Evolutionary conservation across 92 coral and sea anemone genomes (phyloP).

Genomic region (Phenganax stokvisi): DNA sequence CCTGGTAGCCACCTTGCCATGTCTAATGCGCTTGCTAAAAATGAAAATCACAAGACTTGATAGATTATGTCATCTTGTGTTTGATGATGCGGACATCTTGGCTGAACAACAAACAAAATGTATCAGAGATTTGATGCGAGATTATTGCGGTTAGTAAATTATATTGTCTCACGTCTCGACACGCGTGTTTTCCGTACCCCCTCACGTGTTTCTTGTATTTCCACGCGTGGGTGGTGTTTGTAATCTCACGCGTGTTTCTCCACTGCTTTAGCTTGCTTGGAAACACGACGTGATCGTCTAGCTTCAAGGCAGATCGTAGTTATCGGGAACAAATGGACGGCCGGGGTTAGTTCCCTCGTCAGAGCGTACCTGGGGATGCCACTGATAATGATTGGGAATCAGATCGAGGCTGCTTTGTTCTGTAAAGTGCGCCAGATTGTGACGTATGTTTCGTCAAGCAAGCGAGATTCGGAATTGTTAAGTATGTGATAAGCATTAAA

Average conservation of each 20-base stretch:
- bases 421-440: constrained; percentile 63
- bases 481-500: constrained; percentile 35
- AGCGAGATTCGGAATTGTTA: constrained; percentile 50
- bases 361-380: constrained; percentile 87
- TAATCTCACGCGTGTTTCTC: background rate
- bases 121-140: constrained; percentile 78
- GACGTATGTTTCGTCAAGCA: constrained; percentile 50
- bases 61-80: constrained; percentile 72
- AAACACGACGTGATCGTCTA: constrained; percentile 62
- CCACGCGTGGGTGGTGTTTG: too few relatives aligned
- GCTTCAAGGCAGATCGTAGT: constrained; percentile 80
- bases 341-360: constrained; percentile 72
- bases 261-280: constrained; percentile 47
- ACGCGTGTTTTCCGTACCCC: background rate
- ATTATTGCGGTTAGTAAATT: constrained; percentile 42
- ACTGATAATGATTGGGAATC: constrained; percentile 62
- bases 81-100: constrained; percentile 76
- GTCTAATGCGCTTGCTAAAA: constrained; percentile 75
- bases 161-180: background rate
- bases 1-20: constrained; percentile 78
- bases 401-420: constrained; percentile 74
- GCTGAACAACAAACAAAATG: constrained; percentile 75
- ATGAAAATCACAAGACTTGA: constrained; percentile 62
- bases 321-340: constrained; percentile 79
- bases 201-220: background rate